Base-by-base conservation (phyloP, 1,140 invertebrate genomes). In the Brachionus plicatilis region DNA sequence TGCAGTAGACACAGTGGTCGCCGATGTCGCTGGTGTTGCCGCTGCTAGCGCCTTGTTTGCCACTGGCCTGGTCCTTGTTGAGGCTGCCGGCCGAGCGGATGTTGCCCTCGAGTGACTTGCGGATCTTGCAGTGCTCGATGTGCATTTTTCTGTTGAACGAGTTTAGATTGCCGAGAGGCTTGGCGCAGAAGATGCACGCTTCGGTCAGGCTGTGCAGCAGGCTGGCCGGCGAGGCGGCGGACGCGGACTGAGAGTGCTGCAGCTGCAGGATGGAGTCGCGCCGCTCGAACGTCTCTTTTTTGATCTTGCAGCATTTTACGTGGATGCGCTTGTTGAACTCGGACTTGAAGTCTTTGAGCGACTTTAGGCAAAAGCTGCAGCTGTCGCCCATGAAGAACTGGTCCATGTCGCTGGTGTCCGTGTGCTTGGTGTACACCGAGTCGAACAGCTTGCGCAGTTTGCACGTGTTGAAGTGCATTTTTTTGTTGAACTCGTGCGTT, bases 381-480 rank as follows among this genome's bases (percentile, higher is more conserved):
- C 33, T 82, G 20, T 82, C 65, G 7, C 53, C 53, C 2, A 82
- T 41, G 2, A 68, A 45, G 37, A 29, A 82, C 24, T 82, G 24
- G 14, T 82, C 79, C 8, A 82, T 17, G n/a, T 82, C 79, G 79
- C 37, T 68, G 0, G 43, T 12, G 53, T 65, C 33, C 41, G 50
- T 29, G 27, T 29, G 8, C 12, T 20, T 1, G 6, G 20, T 43
- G 41, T 66, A 45, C 3, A 20, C 37, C 7, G 79, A 82, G 20
- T 82, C 79, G 41, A 82, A 43, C 29, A 82, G 53, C 53, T 82
- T 82, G 4, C 79, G 50, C 53, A 82, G 2, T 82, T 82, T 82
- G 41, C 79, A 82, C 7, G 79, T 82, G 14, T 82, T 82, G 33
- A 43, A 82, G 41, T 82, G 79, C 79, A 82, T 82, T 65, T 82